Conservation (phyloP, 2,113 vertebrate genomes). For the Psophia crepitans region DNA sequence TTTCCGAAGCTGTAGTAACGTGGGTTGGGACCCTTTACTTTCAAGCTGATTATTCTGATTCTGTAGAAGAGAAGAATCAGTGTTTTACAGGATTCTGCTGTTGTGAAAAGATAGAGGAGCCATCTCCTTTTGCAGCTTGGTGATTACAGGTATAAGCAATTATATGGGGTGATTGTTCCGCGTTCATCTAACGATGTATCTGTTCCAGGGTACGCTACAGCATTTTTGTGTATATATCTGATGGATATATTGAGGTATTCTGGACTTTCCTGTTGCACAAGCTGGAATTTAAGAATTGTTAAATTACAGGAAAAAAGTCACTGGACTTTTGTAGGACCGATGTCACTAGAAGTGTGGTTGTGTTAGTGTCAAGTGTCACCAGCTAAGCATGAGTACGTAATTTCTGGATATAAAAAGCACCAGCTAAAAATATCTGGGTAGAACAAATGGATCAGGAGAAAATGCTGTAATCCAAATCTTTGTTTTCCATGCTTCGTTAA, state of each 20-base stretch:
- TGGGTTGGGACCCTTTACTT: background rate
- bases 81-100: background rate
- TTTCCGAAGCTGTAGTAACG: background rate
- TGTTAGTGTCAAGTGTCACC: background rate
- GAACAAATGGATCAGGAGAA: background rate
- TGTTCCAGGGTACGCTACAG: background rate
- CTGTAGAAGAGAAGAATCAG: background rate
- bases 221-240: background rate
- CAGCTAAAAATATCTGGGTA: background rate
- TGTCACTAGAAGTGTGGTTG: background rate
- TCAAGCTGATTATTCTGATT: background rate
- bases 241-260: background rate
- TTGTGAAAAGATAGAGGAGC: background rate
- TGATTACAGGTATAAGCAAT: background rate
- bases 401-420: background rate
- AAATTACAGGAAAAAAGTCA: background rate
- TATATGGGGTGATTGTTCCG: fast-evolving
- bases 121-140: background rate
- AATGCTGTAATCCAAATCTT: background rate
- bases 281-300: background rate
- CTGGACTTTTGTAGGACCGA: fast-evolving
- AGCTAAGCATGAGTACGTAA: background rate
- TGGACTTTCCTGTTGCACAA: background rate
- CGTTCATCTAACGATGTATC: background rate
- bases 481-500: background rate